These are phyloP conservation scores for Callosobruchus maculatus DNA, from an alignment of 2,888 invertebrate genomes.

Conservation along the genomic window DNA sequence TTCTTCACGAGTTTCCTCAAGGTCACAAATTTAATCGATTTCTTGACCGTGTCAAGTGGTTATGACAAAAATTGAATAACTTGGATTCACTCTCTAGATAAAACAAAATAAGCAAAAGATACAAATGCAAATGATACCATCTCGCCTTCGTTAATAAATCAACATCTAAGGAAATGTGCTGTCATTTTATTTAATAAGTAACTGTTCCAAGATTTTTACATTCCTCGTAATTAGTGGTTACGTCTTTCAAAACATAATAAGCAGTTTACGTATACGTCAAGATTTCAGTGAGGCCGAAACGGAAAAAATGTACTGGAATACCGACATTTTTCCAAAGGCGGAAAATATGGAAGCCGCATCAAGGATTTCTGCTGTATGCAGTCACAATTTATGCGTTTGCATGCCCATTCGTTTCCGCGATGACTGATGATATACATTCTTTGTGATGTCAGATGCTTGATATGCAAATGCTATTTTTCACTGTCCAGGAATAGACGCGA, in stretches of 20 bases:
- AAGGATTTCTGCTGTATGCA: not conserved
- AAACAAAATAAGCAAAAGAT: not conserved
- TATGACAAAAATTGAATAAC: not conserved
- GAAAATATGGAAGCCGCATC: not conserved
- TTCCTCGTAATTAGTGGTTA: not conserved
- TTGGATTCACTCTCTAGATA: not conserved
- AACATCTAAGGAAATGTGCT: not conserved
- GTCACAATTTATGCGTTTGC: not conserved
- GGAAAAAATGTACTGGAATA: not conserved
- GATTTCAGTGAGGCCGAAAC: not conserved
- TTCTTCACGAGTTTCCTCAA: no score
- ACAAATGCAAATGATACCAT: not conserved
- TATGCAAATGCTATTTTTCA: not conserved
- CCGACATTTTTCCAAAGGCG: not conserved
- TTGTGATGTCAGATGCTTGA: not conserved
- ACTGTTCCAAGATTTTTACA: not conserved
- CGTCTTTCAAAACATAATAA: not conserved
- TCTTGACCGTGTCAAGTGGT: no score
- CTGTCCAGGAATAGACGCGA: not conserved
- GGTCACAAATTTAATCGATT: no score
- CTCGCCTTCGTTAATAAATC: not conserved
- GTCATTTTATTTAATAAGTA: not conserved
- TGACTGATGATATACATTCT: not conserved
- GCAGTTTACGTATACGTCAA: not conserved
- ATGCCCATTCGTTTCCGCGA: not conserved